These are phyloP conservation scores for Halesus radiatus DNA, from an alignment of 1,140 invertebrate species.

Conservation along the genomic window DNA sequence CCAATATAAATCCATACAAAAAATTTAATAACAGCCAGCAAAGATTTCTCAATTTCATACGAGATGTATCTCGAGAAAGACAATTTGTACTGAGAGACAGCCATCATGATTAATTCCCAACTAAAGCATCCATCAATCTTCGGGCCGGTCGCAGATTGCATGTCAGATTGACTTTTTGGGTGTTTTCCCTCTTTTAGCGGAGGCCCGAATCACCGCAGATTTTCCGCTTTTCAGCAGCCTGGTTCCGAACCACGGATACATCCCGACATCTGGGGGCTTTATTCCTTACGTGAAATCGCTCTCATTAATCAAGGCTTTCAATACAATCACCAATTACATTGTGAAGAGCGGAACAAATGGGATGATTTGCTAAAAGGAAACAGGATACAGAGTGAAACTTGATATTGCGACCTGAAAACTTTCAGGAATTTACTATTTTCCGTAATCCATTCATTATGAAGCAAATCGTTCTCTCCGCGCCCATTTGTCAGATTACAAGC, in stretches of 20 bases:
- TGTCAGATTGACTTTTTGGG: constrained; percentile 17
- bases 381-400: too few relatives aligned
- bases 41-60: not conserved
- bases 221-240: constrained; percentile 9
- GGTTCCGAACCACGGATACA: not conserved
- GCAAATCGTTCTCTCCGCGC: too few relatives aligned
- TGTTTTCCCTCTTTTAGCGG: not conserved
- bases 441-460: too few relatives aligned
- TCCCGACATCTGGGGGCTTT: not conserved
- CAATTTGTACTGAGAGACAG: constrained; percentile 6
- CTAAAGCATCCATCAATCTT: constrained; percentile 21
- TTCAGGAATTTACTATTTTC: too few relatives aligned
- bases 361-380: constrained; percentile 9
- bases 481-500: too few relatives aligned
- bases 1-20: too few relatives aligned
- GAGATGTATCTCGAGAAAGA: not conserved
- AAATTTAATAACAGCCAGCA: too few relatives aligned
- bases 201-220: too few relatives aligned
- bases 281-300: not conserved
- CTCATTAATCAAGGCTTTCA: constrained; percentile 23
- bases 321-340: constrained; percentile 5
- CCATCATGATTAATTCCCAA: constrained; percentile 13
- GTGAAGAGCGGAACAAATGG: not conserved
- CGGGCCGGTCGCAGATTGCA: not conserved
- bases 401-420: too few relatives aligned